Evolutionary conservation across 1,140 invertebrate species (phyloP), one percentile per base, ranked within the genome.

Genomic region (Lordiphosa stackelbergi): DNA sequence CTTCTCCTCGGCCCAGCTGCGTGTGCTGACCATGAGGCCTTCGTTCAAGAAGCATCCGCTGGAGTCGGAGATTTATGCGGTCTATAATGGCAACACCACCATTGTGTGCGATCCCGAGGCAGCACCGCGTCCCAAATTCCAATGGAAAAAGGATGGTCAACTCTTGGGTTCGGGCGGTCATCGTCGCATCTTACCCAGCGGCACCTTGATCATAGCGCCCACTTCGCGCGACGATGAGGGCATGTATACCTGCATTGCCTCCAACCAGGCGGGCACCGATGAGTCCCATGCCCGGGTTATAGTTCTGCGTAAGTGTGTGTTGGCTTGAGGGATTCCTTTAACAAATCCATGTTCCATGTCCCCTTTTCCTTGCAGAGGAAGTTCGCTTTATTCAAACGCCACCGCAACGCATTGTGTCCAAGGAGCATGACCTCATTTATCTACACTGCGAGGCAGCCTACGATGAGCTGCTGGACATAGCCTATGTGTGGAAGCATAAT

Each of bases 51-150:
- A 98, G 88, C 90, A 91, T 49, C 97, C 97, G 3, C 87, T 99
- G 31, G 94, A 96, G 85, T 89, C 92, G 0, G 95, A 97, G 88
- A 95, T 94, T 11, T 96, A 96, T 88, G 97, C 95, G 0, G 94
- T 95, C 2, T 93, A 97, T 88, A 92, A 92, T 59, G 95, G 96
- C 37, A 98, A 98, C 88, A 93, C 96, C 0, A 98, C 97, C 0
- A 93, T 99, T 48, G 90, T 91, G 36, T 99, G 97, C 88, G 93
- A 95, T 73, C 97, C 97, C 0, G 97, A 99, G 90, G 97, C 96
- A 12, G 96, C 97, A 3, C 97, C 98, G 1, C 91, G 90, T 66
- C 96, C 97, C 0, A 92, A 92, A 69, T 97, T 97, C 81, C 90
- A 92, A 37, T 99, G 97, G 97, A 94, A 94, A 81, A 97, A 97